Evolutionary conservation across 2,888 invertebrate genomes (phyloP).

Genomic region (Ophion obscuratus): DNA sequence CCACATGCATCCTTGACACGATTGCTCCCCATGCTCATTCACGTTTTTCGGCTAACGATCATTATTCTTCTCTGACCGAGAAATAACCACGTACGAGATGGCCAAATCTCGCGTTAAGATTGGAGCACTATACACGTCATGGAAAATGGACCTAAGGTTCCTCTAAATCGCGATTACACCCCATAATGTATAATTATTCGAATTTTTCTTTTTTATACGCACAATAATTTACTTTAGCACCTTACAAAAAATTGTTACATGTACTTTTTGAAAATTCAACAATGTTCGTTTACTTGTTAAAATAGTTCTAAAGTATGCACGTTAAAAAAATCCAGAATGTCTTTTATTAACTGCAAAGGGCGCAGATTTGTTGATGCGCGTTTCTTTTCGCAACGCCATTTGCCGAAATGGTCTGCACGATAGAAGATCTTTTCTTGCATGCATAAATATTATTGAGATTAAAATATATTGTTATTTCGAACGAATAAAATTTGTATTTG

Average conservation of each 20-base stretch:
- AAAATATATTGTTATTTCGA: too few relatives aligned
- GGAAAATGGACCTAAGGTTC: not conserved
- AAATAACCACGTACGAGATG: constrained; percentile 4
- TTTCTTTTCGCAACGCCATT: too few relatives aligned
- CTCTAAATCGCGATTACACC: not conserved
- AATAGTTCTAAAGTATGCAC: too few relatives aligned
- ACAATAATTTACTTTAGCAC: constrained; percentile 24
- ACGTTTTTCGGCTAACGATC: constrained; percentile 45
- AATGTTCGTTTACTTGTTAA: not conserved
- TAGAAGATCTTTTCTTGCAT: too few relatives aligned
- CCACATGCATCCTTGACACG: constrained; percentile 68
- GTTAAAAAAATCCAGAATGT: too few relatives aligned
- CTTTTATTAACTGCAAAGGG: too few relatives aligned
- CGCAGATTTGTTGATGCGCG: too few relatives aligned
- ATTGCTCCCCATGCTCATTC: constrained; percentile 62
- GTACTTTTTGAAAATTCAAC: not conserved
- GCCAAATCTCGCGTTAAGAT: constrained; percentile 16
- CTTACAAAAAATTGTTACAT: not conserved
- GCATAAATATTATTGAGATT: too few relatives aligned
- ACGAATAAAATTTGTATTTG: too few relatives aligned
- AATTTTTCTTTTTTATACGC: not conserved
- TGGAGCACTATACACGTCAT: not conserved
- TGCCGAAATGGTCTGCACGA: too few relatives aligned
- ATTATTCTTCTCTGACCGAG: constrained; percentile 32
- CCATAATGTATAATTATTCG: not conserved